Percentiles rank a stretch among this genome's conserved stretches.
Evolutionary conservation across 2,113 vertebrate genomes (phyloP).

Genomic region (Climacteris rufus): DNA sequence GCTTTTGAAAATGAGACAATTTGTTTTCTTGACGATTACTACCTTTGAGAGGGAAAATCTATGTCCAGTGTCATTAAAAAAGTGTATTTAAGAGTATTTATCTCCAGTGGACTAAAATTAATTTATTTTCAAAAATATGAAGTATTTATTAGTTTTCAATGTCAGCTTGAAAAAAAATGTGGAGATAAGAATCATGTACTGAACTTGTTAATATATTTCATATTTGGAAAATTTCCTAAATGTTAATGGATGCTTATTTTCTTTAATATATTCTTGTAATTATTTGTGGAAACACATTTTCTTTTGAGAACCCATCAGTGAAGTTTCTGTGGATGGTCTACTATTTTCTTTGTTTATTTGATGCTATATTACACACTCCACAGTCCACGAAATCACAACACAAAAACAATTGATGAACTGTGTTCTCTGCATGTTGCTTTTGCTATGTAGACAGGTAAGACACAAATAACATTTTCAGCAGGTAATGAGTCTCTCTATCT

Average conservation of each 20-base stretch:
- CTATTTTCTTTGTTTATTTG: background rate
- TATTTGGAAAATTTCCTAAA: background rate
- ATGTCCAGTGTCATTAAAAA: background rate
- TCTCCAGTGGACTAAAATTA: background rate
- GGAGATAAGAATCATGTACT: background rate
- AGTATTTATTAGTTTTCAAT: background rate
- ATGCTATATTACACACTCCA: background rate
- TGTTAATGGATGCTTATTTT: background rate
- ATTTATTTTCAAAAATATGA: background rate
- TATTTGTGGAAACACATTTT: background rate
- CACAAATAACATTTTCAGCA: background rate
- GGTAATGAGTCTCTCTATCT: slow-evolving; percentile 11
- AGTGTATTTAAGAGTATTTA: background rate
- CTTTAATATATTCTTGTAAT: background rate
- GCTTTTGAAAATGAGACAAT: background rate
- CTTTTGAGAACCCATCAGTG: background rate
- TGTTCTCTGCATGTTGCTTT: background rate
- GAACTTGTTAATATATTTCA: background rate
- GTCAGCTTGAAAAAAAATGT: background rate
- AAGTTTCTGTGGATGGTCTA: background rate
- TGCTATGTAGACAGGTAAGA: slow-evolving; percentile 2
- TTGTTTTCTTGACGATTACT: background rate
- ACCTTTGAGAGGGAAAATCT: background rate
- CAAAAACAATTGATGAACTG: background rate
- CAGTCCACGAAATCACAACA: slow-evolving; percentile 1